Evolutionary conservation across 2,113 vertebrate genomes (phyloP).

Genomic region (Tachycineta bicolor): DNA sequence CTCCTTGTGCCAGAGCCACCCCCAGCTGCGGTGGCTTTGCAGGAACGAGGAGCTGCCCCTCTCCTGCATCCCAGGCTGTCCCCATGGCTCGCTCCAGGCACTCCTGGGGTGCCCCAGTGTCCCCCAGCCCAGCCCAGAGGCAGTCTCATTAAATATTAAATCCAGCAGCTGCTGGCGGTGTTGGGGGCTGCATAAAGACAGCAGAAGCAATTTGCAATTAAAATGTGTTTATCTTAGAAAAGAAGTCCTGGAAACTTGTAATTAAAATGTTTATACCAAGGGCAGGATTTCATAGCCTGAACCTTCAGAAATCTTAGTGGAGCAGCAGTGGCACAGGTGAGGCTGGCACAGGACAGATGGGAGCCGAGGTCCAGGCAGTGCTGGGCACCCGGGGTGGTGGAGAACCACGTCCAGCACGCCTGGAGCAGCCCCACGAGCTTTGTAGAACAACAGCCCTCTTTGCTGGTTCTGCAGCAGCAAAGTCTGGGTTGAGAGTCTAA

Average conservation of each 20-base stretch:
- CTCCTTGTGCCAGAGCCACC: neutral
- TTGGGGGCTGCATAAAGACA: slow-evolving; percentile 3
- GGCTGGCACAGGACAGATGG: neutral
- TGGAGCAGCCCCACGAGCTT: neutral
- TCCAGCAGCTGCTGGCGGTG: slow-evolving; percentile 29
- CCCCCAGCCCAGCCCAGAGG: neutral
- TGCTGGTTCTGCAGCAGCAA: neutral
- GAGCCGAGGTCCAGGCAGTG: neutral
- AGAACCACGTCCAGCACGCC: accelerated
- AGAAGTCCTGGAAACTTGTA: slow-evolving; percentile 22
- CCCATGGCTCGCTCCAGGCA: accelerated
- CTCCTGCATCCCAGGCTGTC: neutral
- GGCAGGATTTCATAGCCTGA: neutral
- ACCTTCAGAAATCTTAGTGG: neutral
- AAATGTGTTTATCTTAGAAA: slow-evolving; percentile 54
- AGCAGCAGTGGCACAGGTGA: neutral
- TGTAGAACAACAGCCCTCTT: neutral
- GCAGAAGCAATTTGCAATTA: slow-evolving; percentile 61
- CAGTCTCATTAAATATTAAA: slow-evolving; percentile 21
- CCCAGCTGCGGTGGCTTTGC: neutral
- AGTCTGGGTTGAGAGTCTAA: neutral
- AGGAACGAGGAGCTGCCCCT: neutral
- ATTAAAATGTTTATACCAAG: slow-evolving; percentile 37
- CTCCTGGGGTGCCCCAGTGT: neutral
- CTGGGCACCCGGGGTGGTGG: accelerated